These are phyloP conservation scores for Merluccius polli DNA, from an alignment of 2,797 vertebrate species.

Conservation along the genomic window DNA sequence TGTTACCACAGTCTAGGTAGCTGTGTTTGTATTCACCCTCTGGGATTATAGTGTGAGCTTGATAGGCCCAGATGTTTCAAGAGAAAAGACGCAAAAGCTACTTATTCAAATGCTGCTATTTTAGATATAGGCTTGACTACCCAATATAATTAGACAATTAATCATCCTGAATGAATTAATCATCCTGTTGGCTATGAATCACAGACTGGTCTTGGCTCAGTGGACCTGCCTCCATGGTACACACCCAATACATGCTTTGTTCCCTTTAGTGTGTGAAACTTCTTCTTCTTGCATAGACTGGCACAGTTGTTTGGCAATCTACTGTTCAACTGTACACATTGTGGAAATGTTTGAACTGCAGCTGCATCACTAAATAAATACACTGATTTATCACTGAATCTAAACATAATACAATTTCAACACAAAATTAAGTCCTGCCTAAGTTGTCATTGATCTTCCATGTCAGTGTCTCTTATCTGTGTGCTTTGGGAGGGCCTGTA, in stretches of 20 bases:
- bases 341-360: background rate
- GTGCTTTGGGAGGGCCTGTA: constrained; percentile 44
- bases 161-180: constrained; percentile 14
- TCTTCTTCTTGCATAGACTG: constrained; percentile 26
- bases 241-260: constrained; percentile 35
- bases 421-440: background rate
- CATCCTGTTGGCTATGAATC: constrained; percentile 33
- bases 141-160: constrained; percentile 42
- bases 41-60: constrained; percentile 59
- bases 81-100: constrained; percentile 68
- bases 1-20: constrained; percentile 37
- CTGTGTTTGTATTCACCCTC: constrained; percentile 56
- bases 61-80: constrained; percentile 71
- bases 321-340: background rate
- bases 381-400: background rate
- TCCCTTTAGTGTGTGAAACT: constrained; percentile 17
- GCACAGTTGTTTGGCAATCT: constrained; percentile 13
- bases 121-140: constrained; percentile 38
- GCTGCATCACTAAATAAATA: background rate
- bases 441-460: background rate
- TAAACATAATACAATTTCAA: background rate
- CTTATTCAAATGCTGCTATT: constrained; percentile 65
- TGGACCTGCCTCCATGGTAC: constrained; percentile 32
- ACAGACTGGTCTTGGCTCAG: constrained; percentile 29
- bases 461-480: background rate